phyloP scores from a whole-genome alignment of 2,113 vertebrate genomes.

The Rhizomys pruinosus region DNA sequence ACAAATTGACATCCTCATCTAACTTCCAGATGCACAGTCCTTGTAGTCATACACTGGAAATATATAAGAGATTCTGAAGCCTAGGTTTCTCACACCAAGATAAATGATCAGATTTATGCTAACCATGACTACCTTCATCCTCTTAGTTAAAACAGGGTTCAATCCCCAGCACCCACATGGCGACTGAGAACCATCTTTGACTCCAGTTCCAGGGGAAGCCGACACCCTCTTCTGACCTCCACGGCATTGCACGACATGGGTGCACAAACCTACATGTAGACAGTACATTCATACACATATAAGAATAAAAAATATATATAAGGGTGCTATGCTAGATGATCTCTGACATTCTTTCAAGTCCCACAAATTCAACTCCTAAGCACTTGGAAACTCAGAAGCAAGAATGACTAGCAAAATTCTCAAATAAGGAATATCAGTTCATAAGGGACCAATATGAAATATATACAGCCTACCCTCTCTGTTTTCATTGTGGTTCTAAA shows the following conservation, averaged over 20 bases:
- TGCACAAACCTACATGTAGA: too few species aligned
- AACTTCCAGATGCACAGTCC: not conserved
- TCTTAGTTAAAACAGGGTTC: slow-evolving; percentile 55
- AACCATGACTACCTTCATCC: slow-evolving; percentile 45
- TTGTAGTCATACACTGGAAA: slow-evolving; percentile 4
- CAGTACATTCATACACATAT: too few species aligned
- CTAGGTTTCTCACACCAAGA: slow-evolving; percentile 45
- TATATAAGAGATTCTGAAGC: slow-evolving; percentile 29
- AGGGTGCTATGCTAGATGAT: slow-evolving; percentile 33
- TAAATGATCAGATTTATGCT: slow-evolving; percentile 39
- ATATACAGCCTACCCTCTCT: not conserved
- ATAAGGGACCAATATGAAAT: slow-evolving; percentile 35
- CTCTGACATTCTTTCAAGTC: not conserved
- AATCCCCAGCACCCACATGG: too few species aligned
- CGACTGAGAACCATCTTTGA: too few species aligned
- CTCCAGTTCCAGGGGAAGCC: too few species aligned
- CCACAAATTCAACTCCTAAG: slow-evolving; percentile 55
- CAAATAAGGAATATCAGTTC: slow-evolving; percentile 49
- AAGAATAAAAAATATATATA: too few species aligned
- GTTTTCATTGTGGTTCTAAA: slow-evolving; percentile 56
- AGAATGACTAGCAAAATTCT: slow-evolving; percentile 56
- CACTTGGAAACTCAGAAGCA: slow-evolving; percentile 20
- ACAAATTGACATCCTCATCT: slow-evolving; percentile 43
- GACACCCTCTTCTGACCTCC: too few species aligned
- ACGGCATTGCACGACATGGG: too few species aligned